Base-by-base conservation (phyloP, 2,113 vertebrate species). In the Fulmarus glacialis region DNA sequence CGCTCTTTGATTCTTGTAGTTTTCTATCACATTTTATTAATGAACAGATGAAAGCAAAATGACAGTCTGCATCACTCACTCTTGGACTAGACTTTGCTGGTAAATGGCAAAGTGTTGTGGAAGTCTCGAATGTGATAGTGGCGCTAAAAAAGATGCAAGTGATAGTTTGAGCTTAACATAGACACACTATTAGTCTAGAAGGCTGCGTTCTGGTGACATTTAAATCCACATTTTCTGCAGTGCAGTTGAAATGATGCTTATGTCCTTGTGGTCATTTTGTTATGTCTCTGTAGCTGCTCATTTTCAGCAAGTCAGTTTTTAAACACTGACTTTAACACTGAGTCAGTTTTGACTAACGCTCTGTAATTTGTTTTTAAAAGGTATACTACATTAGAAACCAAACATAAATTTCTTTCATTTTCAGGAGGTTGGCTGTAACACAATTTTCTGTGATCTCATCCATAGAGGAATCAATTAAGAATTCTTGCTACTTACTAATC, bases 261-360 rank as follows among this genome's bases (percentile, higher is more conserved):
- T 97, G 23, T 45, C 55, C 48, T 95, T 78, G 64, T 92, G 88
- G 56, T 87, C 66, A 89, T 84, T 81, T 87, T 92, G 53, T 56
- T 96, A 87, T 59, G 93, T 96, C 64, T 80, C 17, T 96, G 48
- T 91, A 82, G 67, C 53, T 94, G 40, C n/a, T 87, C 23, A 20
- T 93, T 67, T 96, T 97, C 40, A 56, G 36, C 58, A 88, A 55
- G 23, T 79, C 27, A 62, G 15, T 82, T 96, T 87, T 81, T 67
- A 87, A 89, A 71, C 42, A 68, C 3, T 21, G 40, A 64, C 45
- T 93, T 86, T 67, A 86, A 38, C 26, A 62, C 36, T 73, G 80
- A 97, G 48, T 87, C 75, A 92, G 20, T 97, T 97, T 79, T 96
- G 82, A 91, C 88, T 97, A 91, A 96, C 52, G 36, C 80, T 59